phyloP scores from a whole-genome alignment of 23 tunicate genomes.

The Halocynthia roretzi region DNA sequence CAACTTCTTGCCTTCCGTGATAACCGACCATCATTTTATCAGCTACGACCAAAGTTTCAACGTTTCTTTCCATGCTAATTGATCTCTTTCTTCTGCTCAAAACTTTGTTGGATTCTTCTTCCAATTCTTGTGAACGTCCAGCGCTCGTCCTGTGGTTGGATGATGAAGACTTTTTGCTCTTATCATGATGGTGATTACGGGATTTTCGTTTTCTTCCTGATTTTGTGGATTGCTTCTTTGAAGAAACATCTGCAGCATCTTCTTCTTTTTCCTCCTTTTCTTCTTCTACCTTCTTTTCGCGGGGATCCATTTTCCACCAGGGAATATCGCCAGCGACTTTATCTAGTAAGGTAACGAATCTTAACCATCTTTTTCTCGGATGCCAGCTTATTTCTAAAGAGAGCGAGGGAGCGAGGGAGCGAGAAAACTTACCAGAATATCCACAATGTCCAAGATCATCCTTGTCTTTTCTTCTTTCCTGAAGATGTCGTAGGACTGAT shows the following conservation, averaged over 20 bases:
- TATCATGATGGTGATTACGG: conserved; percentile 40
- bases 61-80: conserved; percentile 74
- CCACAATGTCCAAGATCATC: conserved; percentile 66
- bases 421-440: conserved; percentile 35
- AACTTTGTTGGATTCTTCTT: conserved; percentile 9
- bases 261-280: background rate
- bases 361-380: background rate
- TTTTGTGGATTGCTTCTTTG: background rate
- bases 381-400: background rate
- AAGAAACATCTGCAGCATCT: background rate
- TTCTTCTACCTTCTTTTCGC: conserved; percentile 7
- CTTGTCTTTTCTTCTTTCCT: conserved; percentile 43
- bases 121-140: conserved; percentile 34
- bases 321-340: conserved; percentile 56
- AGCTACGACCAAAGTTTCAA: conserved; percentile 89
- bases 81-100: conserved; percentile 42
- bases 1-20: conserved; percentile 87
- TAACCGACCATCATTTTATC: conserved; percentile 86
- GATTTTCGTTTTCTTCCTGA: conserved; percentile 12
- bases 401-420: background rate
- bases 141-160: conserved; percentile 46
- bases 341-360: conserved; percentile 15
- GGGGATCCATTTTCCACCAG: conserved; percentile 72
- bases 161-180: background rate
- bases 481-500: conserved; percentile 39